Evolutionary conservation across 2,113 vertebrate genomes (phyloP).

Genomic region (Chaetodon auriga): DNA sequence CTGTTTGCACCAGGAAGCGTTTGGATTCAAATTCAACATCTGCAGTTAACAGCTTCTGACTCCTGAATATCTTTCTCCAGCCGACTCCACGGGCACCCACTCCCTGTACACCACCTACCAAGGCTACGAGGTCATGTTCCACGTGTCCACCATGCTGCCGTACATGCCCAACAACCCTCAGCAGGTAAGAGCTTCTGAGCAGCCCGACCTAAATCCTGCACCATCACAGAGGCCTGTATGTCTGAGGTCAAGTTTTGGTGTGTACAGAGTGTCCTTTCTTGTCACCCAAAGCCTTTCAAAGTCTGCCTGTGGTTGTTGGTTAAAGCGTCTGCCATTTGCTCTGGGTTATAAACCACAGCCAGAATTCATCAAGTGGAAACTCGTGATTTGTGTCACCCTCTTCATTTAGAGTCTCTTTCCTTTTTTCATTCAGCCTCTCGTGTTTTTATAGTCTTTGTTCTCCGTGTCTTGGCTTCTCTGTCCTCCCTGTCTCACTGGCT

Average conservation of each 20-base stretch:
- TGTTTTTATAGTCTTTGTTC: constrained; percentile 68
- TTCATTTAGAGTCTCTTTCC: constrained; percentile 42
- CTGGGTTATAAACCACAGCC: constrained; percentile 26
- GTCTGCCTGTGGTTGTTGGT: constrained; percentile 23
- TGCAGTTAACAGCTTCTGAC: not conserved
- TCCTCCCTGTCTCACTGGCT: constrained; percentile 5
- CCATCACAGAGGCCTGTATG: not conserved
- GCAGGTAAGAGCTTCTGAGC: constrained; percentile 84
- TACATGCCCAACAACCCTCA: constrained; percentile 96
- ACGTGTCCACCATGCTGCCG: constrained; percentile 95
- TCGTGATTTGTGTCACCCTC: constrained; percentile 43
- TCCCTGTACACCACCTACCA: constrained; percentile 96
- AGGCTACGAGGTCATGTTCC: constrained; percentile 98
- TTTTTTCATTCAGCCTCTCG: constrained; percentile 42
- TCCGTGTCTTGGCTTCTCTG: constrained; percentile 46
- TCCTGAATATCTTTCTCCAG: constrained; percentile 69
- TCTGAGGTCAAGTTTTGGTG: not conserved
- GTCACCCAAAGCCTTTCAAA: constrained; percentile 28
- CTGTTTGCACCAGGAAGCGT: not conserved
- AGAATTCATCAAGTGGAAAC: constrained; percentile 49
- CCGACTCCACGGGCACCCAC: constrained; percentile 94
- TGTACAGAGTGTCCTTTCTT: constrained; percentile 1
- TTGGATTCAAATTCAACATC: constrained; percentile 1
- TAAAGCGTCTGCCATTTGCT: constrained; percentile 21
- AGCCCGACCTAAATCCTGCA: not conserved